A percentile compares a stretch with the other conserved stretches of the same genome.
Evolutionary conservation across 2,113 vertebrate genomes (phyloP).

Genomic region (Aspidoscelis tigris): DNA sequence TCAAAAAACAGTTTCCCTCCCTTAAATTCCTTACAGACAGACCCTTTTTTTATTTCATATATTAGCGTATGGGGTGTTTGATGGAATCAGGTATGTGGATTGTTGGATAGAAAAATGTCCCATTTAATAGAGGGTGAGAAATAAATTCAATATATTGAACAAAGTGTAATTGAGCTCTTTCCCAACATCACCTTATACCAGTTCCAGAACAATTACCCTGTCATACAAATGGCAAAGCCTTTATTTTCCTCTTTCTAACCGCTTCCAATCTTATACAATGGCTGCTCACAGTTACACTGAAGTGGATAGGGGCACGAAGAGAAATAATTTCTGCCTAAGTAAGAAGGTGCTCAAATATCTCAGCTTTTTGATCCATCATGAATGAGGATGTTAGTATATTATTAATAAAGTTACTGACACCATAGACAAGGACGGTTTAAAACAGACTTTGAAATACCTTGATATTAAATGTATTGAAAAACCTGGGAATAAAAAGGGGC

Average conservation of each 20-base stretch:
- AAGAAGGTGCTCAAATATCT: not conserved
- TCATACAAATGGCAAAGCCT: not conserved
- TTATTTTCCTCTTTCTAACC: not conserved
- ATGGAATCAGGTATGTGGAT: not conserved
- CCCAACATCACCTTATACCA: not conserved
- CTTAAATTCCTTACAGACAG: too few relatives aligned
- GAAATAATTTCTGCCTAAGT: not conserved
- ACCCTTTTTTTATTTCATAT: too few relatives aligned
- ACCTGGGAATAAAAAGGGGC: not conserved
- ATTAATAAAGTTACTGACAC: not conserved
- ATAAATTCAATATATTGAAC: not conserved
- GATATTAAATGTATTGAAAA: not conserved
- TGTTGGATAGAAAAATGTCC: not conserved
- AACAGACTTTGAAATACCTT: not conserved
- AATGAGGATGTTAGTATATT: not conserved
- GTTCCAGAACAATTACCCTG: not conserved
- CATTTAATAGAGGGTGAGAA: not conserved
- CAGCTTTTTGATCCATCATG: not conserved
- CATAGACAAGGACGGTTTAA: conserved; percentile 17
- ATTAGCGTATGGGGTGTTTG: not conserved
- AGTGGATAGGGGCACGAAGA: not conserved
- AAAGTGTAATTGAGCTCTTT: not conserved
- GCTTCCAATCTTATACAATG: not conserved
- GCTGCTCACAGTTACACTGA: not conserved
- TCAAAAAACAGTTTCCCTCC: too few relatives aligned